Conservation (phyloP, 2,113 vertebrate species). For the Tursiops truncatus region DNA sequence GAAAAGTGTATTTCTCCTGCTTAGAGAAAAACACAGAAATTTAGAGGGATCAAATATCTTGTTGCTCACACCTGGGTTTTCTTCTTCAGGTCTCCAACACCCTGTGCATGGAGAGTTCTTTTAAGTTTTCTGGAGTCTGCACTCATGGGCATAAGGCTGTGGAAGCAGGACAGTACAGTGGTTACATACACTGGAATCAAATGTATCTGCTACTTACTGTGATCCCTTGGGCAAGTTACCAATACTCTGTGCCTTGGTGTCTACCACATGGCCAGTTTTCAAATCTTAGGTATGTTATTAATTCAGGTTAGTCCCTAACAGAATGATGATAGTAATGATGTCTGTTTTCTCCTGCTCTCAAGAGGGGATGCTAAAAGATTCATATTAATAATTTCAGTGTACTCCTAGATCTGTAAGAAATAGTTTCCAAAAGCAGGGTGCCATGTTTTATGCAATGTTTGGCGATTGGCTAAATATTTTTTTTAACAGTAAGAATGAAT, state of each 20-base stretch:
- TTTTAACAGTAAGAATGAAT: slow-evolving; percentile 3
- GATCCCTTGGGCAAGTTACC: neutral
- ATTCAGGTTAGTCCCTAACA: neutral
- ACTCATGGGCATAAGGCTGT: neutral
- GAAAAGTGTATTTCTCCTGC: neutral
- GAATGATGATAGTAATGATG: neutral
- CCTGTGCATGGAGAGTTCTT: neutral
- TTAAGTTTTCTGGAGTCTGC: neutral
- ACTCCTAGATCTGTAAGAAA: neutral
- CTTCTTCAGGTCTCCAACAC: neutral
- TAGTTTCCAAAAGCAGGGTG: neutral
- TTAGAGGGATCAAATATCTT: neutral
- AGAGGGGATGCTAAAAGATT: neutral
- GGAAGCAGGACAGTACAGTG: neutral
- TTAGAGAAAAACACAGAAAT: neutral
- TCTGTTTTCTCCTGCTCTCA: neutral
- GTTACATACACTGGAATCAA: neutral
- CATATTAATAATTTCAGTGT: neutral
- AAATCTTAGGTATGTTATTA: neutral
- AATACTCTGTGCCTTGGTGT: neutral
- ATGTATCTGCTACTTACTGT: neutral
- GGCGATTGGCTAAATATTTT: neutral
- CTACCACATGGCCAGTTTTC: neutral
- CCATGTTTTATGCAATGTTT: neutral
- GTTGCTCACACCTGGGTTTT: neutral